Evolutionary conservation across 2,797 vertebrate genomes (phyloP), one percentile per base, ranked within the genome.

Genomic region (Stomatorhinus walkeri): DNA sequence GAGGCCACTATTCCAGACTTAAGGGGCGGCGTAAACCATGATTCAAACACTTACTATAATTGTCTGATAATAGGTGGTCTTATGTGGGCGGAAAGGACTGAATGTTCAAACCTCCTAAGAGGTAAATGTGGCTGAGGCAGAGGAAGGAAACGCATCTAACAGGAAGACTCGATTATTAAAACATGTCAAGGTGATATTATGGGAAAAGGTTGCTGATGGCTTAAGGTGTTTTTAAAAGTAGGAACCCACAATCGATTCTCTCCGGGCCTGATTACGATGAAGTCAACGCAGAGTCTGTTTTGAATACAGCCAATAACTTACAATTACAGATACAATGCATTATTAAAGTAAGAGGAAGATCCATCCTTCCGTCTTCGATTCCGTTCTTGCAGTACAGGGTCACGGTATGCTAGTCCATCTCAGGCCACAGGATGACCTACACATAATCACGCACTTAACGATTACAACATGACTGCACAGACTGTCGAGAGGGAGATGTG

Each of bases 41-140:
- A 79, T 40, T 79, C 72, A 79, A 79, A 43, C 72, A 43, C 72
- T 79, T 79, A 79, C 36, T 79, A 43, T 79, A 79, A 79, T 79
- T 79, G 36, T 79, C 72, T 43, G 72, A 43, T 43, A 79, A 79
- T 43, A 79, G 36, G 36, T 79, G 72, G 19, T 43, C 36, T 19
- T 79, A 43, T 79, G 72, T 43, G 72, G 72, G 72, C 19, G 72
- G 36, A 79, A 79, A 79, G 72, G 72, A 40, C 36, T 40, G 72
- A 16, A 79, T 79, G 19, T 79, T 79, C 72, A 79, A 43, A 43
- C 72, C 72, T 79, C 36, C 16, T 79, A 43, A 79, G 72, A 43
- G 72, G 72, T 79, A 79, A 79, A 16, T 79, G 72, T 79, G 72
- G 14, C 72, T 43, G 7, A 16, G 36, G 72, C 24, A 36, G 64